Base-by-base conservation (phyloP, 2,113 vertebrate genomes). In the Hippoglossus stenolepis region DNA sequence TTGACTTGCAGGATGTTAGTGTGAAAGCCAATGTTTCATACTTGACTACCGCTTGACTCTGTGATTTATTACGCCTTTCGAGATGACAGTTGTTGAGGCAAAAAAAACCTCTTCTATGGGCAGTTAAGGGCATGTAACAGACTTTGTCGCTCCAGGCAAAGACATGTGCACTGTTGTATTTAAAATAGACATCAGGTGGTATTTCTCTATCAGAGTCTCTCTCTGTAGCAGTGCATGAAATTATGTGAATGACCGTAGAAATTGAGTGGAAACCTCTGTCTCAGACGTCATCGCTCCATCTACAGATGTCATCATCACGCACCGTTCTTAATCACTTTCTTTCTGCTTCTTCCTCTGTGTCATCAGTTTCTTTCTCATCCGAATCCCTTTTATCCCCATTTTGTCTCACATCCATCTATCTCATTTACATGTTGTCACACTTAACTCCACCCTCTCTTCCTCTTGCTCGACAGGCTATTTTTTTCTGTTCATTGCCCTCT, bases 331-430 rank as follows among this genome's bases (percentile, higher is more conserved):
- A 77, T 76, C 58, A 21, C 77, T 67, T 72, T 77, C 31, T 13
- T 2, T 77, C 64, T 51, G 6, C 54, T 23, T 73, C 45, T 65
- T 76, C 38, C 43, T n/a, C 31, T 31, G 18, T 77, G 69, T 74
- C 64, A 71, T 84, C 79, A 75, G n/a, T 70, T 84, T 70, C 23
- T 76, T 59, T 73, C 47, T 65, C 24, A 53, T 71, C 64, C 13
- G 60, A 58, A 76, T 80, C 12, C 9, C 31, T 57, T 17, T 66
- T 73, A 9, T 63, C 26, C 9, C 13, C 20, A 20, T 24, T 61
- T 63, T 70, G 43, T 75, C 60, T 51, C 38, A 51, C 67, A 72
- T 43, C 49, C 79, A 79, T 70, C 53, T 47, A 43, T 13, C 40
- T 43, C 40, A 43, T 43, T 43, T 43, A 43, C 40, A 43, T 43